phyloP scores from a whole-genome alignment of 2,888 invertebrate species.

The Nymphalis urticae region DNA sequence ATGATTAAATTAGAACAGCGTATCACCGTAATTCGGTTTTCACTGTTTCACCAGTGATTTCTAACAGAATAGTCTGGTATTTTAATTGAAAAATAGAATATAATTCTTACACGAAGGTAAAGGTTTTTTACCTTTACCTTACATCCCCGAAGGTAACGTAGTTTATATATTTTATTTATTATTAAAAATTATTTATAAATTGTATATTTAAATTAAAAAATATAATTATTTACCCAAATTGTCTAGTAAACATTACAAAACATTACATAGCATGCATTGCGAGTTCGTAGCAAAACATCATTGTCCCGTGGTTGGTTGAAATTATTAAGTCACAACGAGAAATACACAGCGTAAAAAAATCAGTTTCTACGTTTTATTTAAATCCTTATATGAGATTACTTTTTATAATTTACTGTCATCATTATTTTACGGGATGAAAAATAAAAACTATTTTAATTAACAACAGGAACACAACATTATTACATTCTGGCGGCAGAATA shows the following conservation, averaged over 20 bases:
- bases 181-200: conserved; percentile 1
- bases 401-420: too few relatives aligned
- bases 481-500: too few relatives aligned
- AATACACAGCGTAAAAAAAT: conserved; percentile 35
- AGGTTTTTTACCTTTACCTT: too few relatives aligned
- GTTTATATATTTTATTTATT: not conserved
- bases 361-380: not conserved
- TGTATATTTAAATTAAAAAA: not conserved
- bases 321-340: conserved; percentile 49
- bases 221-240: not conserved
- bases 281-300: conserved; percentile 21
- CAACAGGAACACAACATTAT: too few relatives aligned
- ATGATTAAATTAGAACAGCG: too few relatives aligned
- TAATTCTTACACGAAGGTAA: too few relatives aligned
- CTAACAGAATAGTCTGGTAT: too few relatives aligned
- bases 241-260: conserved; percentile 5
- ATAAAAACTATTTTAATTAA: not conserved
- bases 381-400: too few relatives aligned
- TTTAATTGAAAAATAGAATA: too few relatives aligned
- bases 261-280: not conserved
- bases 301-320: conserved; percentile 47
- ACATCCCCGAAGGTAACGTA: too few relatives aligned
- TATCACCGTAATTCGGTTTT: too few relatives aligned
- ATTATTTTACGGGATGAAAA: not conserved
- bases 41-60: too few relatives aligned